phyloP scores from a whole-genome alignment of 2,797 vertebrate species.

The Coreius guichenoti region DNA sequence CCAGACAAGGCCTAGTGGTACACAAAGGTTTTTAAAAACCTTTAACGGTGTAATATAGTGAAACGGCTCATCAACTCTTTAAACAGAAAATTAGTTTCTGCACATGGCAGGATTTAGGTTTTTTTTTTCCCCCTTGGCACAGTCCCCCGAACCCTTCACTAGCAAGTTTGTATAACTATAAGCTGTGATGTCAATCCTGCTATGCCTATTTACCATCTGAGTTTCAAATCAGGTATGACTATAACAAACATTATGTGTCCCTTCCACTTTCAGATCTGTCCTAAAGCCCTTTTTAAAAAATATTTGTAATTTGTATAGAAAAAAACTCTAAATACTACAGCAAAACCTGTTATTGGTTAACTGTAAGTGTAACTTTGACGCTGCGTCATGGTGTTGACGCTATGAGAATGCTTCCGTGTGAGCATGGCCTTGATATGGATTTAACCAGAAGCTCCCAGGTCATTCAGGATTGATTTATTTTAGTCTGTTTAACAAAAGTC shows the following conservation, averaged over 20 bases:
- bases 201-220: neutral
- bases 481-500: too few relatives aligned
- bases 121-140: too few relatives aligned
- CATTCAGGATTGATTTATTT: too few relatives aligned
- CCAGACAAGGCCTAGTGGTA: neutral
- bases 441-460: too few relatives aligned
- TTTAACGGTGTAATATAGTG: conserved; percentile 8
- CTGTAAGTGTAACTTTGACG: neutral
- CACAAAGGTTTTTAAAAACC: conserved; percentile 25
- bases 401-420: neutral
- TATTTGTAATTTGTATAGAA: neutral
- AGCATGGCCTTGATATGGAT: neutral
- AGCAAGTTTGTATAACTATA: neutral
- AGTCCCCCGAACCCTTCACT: neutral
- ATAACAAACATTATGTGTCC: neutral
- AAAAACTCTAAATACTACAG: neutral
- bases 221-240: neutral
- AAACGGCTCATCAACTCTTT: neutral
- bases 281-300: neutral
- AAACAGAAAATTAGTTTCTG: neutral
- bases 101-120: neutral
- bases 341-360: neutral
- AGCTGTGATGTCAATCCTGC: neutral
- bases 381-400: neutral
- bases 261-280: neutral